phyloP scores from a whole-genome alignment of 2,797 vertebrate species.

The Dromococcyx pavoninus region DNA sequence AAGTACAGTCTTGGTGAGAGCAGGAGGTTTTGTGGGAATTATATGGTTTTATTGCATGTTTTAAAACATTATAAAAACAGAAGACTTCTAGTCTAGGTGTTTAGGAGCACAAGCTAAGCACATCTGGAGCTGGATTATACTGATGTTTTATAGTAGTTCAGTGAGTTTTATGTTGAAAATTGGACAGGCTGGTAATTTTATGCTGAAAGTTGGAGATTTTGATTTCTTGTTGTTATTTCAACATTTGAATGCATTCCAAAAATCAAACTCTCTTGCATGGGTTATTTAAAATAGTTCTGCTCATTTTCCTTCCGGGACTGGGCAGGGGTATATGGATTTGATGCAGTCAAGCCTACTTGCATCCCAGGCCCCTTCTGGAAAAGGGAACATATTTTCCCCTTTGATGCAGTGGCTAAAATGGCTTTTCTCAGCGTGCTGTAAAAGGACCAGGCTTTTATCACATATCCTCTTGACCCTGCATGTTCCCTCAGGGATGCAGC shows the following conservation, averaged over 20 bases:
- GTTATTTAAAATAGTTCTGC: neutral
- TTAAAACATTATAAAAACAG: neutral
- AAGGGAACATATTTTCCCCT: neutral
- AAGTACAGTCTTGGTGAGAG: neutral
- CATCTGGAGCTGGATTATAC: neutral
- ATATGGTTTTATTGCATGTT: neutral
- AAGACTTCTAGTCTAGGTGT: neutral
- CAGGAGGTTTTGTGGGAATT: neutral
- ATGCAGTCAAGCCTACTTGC: neutral
- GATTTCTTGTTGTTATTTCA: neutral
- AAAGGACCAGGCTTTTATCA: constrained; percentile 34
- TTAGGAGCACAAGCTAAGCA: neutral
- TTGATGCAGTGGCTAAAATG: neutral
- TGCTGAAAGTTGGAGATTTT: neutral
- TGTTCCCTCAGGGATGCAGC: neutral
- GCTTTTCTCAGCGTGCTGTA: constrained; percentile 23
- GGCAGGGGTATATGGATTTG: neutral
- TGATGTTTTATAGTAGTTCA: neutral
- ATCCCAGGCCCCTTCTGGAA: neutral
- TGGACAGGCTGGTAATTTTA: too few relatives aligned
- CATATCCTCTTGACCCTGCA: neutral
- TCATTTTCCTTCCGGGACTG: neutral
- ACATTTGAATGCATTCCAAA: neutral
- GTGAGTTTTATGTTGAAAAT: neutral
- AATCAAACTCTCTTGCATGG: neutral